Conservation (phyloP, 2,797 vertebrate genomes). For the Pygocentrus nattereri region DNA sequence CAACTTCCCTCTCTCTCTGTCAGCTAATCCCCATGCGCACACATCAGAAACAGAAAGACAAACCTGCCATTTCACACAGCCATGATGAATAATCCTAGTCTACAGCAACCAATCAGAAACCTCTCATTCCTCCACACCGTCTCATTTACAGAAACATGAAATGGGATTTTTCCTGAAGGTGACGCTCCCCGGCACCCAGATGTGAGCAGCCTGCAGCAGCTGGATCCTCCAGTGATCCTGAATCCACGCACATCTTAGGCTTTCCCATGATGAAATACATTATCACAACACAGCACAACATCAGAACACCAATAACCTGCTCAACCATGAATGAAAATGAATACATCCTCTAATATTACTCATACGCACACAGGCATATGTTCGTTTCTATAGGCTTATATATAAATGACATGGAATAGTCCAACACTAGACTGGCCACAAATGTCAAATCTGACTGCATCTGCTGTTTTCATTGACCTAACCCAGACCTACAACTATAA, state of each 20-base stretch:
- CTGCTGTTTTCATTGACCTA: too few species aligned
- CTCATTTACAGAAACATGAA: conserved; percentile 48
- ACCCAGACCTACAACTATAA: too few species aligned
- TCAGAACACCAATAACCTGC: not conserved
- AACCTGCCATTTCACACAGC: conserved; percentile 25
- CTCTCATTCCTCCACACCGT: conserved; percentile 22
- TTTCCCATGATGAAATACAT: not conserved
- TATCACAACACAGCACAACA: not conserved
- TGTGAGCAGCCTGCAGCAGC: conserved; percentile 22
- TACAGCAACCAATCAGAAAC: not conserved
- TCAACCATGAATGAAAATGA: not conserved
- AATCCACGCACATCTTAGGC: not conserved
- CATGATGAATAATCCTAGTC: not conserved
- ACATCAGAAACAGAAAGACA: conserved; percentile 4
- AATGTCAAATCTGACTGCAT: not conserved
- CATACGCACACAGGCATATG: not conserved
- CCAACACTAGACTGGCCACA: not conserved
- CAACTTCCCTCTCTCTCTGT: conserved; percentile 50
- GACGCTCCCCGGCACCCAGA: conserved; percentile 33
- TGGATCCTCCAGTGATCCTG: not conserved
- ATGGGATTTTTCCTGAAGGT: conserved; percentile 44
- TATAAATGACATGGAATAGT: not conserved
- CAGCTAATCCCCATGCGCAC: conserved; percentile 15
- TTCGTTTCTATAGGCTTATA: not conserved
- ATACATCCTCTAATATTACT: not conserved